Percentiles rank a stretch among this genome's conserved stretches.
These are phyloP conservation scores for Mormyrops boulengeri DNA, from an alignment of 2,797 vertebrate species.

Conservation along the genomic window DNA sequence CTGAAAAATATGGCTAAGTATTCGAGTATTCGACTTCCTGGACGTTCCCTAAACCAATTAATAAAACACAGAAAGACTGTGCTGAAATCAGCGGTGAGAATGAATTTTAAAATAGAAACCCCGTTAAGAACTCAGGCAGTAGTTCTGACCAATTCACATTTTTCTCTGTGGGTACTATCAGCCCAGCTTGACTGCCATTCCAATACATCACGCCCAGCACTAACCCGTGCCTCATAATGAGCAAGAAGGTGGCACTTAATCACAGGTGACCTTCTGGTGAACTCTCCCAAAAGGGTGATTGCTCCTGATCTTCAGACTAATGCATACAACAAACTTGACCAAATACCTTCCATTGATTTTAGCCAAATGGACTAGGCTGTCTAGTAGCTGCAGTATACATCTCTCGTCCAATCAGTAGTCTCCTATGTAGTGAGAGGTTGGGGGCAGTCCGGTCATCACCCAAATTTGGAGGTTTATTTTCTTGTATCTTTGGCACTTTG, in stretches of 20 bases:
- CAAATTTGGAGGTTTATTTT: background rate
- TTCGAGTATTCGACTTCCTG: background rate
- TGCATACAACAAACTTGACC: background rate
- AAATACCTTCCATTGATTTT: background rate
- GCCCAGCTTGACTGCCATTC: background rate
- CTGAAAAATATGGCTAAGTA: background rate
- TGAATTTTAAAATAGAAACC: background rate
- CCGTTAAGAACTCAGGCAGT: background rate
- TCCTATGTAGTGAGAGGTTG: background rate
- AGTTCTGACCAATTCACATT: background rate
- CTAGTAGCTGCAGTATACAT: background rate
- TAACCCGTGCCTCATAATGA: conserved; percentile 21
- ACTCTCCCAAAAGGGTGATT: background rate
- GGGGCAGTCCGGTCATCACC: background rate
- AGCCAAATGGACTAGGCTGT: background rate
- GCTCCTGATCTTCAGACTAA: background rate
- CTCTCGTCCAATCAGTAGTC: background rate
- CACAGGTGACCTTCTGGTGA: background rate
- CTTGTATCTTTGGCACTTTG: background rate
- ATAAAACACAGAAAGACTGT: background rate
- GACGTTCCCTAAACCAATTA: background rate
- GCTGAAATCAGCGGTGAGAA: background rate
- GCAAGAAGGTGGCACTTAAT: conserved; percentile 15
- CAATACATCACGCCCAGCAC: background rate
- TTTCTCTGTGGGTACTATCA: background rate